Base-by-base conservation (phyloP, 2,888 invertebrate species). In the Drosophila prolongata region DNA sequence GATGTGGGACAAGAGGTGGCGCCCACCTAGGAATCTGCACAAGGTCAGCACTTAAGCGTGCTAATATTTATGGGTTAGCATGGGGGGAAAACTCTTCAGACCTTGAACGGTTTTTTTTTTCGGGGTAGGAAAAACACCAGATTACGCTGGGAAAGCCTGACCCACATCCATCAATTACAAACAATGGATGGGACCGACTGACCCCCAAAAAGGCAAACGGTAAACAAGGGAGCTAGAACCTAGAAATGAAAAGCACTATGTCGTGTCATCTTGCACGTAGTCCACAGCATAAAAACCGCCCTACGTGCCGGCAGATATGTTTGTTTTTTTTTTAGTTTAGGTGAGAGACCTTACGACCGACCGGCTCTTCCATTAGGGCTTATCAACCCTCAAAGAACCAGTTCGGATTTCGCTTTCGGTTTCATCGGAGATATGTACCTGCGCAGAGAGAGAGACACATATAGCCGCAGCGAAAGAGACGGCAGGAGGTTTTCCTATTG, bases 231-330 rank as follows among this genome's bases (percentile, higher is more conserved):
- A 60, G 61, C 56, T 14, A 34, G 61, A 37, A 52, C 30, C 19
- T 19, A 47, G n/a, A 38, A 56, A 53, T 40, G n/a, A 50, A 9
- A 47, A 66, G 50, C 58, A 49, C 74, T 73, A 27, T 78, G 82
- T 53, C 82, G 79, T 82, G 82, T 87, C 83, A 83, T 85, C 72
- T 40, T 13, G 80, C 84, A 84, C 84, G 84, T 88, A 88, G 84
- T 14, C 67, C 77, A 79, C 43, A 43, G 57, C 55, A 69, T 54
- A 50, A 24, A 69, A 67, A 13, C 47, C 9, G 72, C 59, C 76
- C 76, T 88, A 82, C 88, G 83, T 84, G 88, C 80, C 56, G 16
- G 42, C 49, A 54, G 62, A 34, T 52, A 50, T 57, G 35, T 55
- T 56, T 47, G 40, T 42, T n/a, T 14, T 27, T 42, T n/a, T 14